These are phyloP conservation scores for Hipparchia sbordonii DNA, from an alignment of 2,888 invertebrate species.

Conservation along the genomic window DNA sequence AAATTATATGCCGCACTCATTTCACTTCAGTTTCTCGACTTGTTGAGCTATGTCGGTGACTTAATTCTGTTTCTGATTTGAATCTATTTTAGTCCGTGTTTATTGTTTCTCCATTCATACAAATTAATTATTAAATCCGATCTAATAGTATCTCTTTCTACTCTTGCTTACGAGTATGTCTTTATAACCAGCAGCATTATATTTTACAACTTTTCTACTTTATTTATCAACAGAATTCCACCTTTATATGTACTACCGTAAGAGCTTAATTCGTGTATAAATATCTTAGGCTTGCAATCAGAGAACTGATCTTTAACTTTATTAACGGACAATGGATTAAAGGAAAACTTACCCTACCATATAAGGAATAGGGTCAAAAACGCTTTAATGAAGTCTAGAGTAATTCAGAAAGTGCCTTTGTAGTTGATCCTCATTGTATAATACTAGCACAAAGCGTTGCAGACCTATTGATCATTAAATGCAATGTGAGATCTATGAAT, in stretches of 20 bases:
- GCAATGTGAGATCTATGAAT: slow-evolving; percentile 29
- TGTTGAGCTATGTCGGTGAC: too few species aligned
- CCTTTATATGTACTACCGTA: not conserved
- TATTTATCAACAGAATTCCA: not conserved
- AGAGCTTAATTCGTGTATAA: not conserved
- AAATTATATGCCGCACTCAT: too few species aligned
- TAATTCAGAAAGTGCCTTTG: slow-evolving; percentile 4
- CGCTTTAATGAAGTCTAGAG: not conserved
- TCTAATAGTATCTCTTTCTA: not conserved
- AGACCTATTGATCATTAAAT: slow-evolving; percentile 25
- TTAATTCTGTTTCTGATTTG: not conserved
- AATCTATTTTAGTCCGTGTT: not conserved
- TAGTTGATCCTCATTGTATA: slow-evolving; percentile 24
- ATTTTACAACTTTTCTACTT: not conserved
- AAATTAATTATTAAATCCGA: slow-evolving; percentile 4
- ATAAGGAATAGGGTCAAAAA: not conserved
- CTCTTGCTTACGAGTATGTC: not conserved
- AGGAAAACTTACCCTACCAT: not conserved
- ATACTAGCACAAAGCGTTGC: slow-evolving; percentile 22
- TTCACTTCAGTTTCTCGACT: too few species aligned
- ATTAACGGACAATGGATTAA: not conserved
- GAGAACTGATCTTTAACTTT: not conserved
- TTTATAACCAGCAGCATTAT: not conserved
- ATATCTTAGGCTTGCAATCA: not conserved
- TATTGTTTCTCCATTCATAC: not conserved